These are phyloP conservation scores for Dugesia japonica DNA, from an alignment of 2,888 invertebrate genomes.

Conservation along the genomic window DNA sequence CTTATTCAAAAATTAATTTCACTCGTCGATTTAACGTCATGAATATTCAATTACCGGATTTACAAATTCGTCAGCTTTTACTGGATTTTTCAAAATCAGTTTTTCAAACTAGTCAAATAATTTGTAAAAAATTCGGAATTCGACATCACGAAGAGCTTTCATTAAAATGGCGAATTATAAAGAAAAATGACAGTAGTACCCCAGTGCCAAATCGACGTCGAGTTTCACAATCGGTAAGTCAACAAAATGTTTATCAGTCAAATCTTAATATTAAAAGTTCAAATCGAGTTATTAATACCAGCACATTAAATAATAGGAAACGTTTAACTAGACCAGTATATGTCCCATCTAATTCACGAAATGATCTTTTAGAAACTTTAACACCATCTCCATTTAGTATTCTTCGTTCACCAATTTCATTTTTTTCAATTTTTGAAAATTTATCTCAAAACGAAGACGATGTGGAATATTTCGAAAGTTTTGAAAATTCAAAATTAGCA, in stretches of 20 bases:
- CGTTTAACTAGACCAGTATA: background rate
- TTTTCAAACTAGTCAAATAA: background rate
- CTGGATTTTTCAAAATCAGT: constrained; percentile 17
- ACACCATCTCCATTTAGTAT: background rate
- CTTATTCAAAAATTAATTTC: constrained; percentile 2
- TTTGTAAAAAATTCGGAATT: constrained; percentile 25
- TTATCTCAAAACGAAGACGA: background rate
- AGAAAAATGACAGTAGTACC: background rate
- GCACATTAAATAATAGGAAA: background rate
- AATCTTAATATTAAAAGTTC: background rate
- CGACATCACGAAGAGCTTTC: constrained; percentile 26
- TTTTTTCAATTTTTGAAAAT: background rate
- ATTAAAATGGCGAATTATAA: background rate
- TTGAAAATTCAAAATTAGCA: background rate
- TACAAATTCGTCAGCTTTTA: background rate
- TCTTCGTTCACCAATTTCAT: background rate
- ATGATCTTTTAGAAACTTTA: background rate
- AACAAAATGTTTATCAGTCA: background rate
- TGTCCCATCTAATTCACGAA: background rate
- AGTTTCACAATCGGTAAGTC: background rate
- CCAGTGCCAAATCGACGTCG: background rate
- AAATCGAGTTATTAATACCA: background rate
- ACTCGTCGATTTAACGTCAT: background rate
- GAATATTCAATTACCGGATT: constrained; percentile 25
- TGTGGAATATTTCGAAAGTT: background rate